phyloP scores from a whole-genome alignment of 1,140 invertebrate species.

The Venturia canescens region DNA sequence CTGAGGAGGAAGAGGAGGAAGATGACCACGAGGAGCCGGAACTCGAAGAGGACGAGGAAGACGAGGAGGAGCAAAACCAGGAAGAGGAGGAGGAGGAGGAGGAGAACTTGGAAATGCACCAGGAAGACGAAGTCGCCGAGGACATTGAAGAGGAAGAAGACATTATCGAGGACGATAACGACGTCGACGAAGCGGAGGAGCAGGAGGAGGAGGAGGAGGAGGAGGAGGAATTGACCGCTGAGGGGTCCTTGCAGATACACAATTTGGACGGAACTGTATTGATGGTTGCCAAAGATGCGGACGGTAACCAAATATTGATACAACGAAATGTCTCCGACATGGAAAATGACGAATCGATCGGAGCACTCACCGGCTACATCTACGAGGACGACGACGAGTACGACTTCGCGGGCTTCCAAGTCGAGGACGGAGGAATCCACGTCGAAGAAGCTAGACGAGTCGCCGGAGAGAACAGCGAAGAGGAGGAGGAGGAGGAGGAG shows the following conservation, averaged over 20 bases:
- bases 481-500: slow-evolving; percentile 46
- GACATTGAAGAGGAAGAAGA: slow-evolving; percentile 50
- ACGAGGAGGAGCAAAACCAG: slow-evolving; percentile 48
- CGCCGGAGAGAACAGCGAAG: slow-evolving; percentile 3
- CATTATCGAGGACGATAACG: slow-evolving; percentile 41
- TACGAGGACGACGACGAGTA: slow-evolving; percentile 54
- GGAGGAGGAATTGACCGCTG: slow-evolving; percentile 45
- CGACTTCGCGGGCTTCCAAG: slow-evolving; percentile 26
- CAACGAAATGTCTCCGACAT: slow-evolving; percentile 65
- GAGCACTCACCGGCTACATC: slow-evolving; percentile 57
- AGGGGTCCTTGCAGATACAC: slow-evolving; percentile 64
- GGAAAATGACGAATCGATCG: slow-evolving; percentile 68
- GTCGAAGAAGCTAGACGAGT: slow-evolving; percentile 32
- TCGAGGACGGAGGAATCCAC: slow-evolving; percentile 36
- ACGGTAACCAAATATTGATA: slow-evolving; percentile 74
- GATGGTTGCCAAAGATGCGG: slow-evolving; percentile 71
- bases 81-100: slow-evolving; percentile 43
- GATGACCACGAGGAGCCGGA: slow-evolving; percentile 55
- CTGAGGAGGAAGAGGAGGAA: slow-evolving; percentile 50
- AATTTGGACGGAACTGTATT: slow-evolving; percentile 71
- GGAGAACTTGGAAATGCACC: slow-evolving; percentile 33
- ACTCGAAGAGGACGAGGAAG: slow-evolving; percentile 47
- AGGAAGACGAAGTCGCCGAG: slow-evolving; percentile 45
- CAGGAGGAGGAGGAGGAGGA: slow-evolving; percentile 45
- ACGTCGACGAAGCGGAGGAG: slow-evolving; percentile 42